phyloP scores from a whole-genome alignment of 2,797 vertebrate species.

The Sebastes umbrosus region DNA sequence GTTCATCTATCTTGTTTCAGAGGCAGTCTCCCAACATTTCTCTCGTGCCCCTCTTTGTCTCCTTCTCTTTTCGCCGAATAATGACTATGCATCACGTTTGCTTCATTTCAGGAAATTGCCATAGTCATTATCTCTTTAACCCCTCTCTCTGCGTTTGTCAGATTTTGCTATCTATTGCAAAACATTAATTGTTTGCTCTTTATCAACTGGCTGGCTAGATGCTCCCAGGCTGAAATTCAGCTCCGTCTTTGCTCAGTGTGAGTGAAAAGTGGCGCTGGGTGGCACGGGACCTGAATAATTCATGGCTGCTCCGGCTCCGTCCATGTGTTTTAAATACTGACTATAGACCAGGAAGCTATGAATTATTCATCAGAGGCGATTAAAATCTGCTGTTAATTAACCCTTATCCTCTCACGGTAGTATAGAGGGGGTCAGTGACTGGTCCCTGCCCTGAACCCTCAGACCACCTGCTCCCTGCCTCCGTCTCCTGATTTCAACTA shows the following conservation, averaged over 20 bases:
- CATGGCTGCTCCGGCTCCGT: constrained; percentile 59
- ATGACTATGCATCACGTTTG: constrained; percentile 34
- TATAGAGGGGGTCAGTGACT: constrained; percentile 61
- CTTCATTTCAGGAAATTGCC: constrained; percentile 45
- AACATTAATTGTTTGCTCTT: constrained; percentile 14
- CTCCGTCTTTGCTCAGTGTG: constrained; percentile 39
- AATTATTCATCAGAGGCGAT: constrained; percentile 82
- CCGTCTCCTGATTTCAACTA: constrained; percentile 11
- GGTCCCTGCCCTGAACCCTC: constrained; percentile 60
- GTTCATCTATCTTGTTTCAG: constrained; percentile 50
- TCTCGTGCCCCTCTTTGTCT: constrained; percentile 20
- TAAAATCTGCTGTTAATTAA: constrained; percentile 82
- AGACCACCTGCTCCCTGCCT: constrained; percentile 64
- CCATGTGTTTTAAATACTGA: constrained; percentile 75
- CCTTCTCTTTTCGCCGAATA: constrained; percentile 33
- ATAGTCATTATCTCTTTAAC: constrained; percentile 22
- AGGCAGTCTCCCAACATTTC: constrained; percentile 13
- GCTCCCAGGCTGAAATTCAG: constrained; percentile 34
- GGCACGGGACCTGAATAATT: constrained; percentile 74
- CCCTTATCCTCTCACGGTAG: constrained; percentile 68
- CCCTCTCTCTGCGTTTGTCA: not conserved
- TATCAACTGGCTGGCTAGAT: constrained; percentile 15
- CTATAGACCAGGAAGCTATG: constrained; percentile 70
- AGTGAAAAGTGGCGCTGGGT: constrained; percentile 52
- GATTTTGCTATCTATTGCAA: not conserved